Conservation (phyloP, 2,113 vertebrate species). For the Rhegmatorhina hoffmannsi region DNA sequence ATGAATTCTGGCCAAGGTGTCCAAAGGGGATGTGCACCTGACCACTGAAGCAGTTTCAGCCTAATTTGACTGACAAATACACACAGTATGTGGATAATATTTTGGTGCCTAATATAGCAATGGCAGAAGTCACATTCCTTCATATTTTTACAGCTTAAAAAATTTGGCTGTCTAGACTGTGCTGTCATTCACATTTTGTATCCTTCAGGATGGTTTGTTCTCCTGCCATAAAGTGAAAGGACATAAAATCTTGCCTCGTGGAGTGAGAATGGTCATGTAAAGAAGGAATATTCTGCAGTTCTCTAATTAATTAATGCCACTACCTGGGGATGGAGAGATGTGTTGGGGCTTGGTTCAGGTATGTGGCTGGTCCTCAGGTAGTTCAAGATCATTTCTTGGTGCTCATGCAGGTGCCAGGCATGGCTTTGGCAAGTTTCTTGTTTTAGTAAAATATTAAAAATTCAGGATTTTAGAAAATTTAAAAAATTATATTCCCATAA, state of each 20-base stretch:
- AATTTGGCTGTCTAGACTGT: not conserved
- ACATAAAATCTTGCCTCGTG: not conserved
- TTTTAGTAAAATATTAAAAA: not conserved
- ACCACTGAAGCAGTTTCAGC: not conserved
- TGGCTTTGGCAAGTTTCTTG: not conserved
- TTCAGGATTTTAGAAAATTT: not conserved
- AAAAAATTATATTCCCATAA: not conserved
- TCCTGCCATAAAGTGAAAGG: not conserved
- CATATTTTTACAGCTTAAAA: not conserved
- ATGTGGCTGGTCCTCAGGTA: not conserved
- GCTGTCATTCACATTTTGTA: not conserved
- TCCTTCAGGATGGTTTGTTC: not conserved
- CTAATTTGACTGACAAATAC: not conserved
- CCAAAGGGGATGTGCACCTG: not conserved
- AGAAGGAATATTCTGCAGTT: not conserved
- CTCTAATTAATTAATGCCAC: not conserved
- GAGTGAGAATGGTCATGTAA: fast-evolving
- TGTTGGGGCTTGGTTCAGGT: not conserved
- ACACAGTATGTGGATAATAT: not conserved
- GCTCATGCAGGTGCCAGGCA: not conserved
- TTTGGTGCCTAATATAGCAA: not conserved
- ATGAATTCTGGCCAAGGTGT: not conserved
- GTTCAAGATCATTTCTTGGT: not conserved
- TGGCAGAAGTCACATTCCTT: not conserved
- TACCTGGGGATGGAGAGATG: not conserved